Percentiles rank a stretch among this genome's conserved stretches.
Conservation (phyloP, 2,113 vertebrate species). For the Caloenas nicobarica region DNA sequence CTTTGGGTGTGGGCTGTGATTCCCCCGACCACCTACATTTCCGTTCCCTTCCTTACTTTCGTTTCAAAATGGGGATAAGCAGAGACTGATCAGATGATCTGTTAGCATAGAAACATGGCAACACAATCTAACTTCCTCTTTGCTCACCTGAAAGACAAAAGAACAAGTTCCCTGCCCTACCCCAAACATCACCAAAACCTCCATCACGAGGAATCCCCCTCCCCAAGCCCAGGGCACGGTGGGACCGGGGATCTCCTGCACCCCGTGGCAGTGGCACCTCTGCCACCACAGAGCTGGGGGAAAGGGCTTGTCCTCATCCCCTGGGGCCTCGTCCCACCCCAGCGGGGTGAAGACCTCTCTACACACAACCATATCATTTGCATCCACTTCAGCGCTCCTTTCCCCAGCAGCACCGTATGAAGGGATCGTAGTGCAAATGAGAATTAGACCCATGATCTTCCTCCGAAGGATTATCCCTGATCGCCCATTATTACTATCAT, state of each 20-base stretch:
- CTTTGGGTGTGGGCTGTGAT: neutral
- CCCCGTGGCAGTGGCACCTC: neutral
- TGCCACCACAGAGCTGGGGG: neutral
- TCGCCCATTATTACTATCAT: constrained; percentile 29
- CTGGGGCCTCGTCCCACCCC: neutral
- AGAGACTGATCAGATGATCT: fast-evolving
- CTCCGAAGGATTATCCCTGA: constrained; percentile 2
- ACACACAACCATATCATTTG: neutral
- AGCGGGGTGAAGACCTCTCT: neutral
- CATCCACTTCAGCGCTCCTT: neutral
- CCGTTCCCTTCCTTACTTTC: neutral
- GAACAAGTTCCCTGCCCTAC: neutral
- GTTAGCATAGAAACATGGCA: no score
- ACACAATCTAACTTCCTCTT: neutral
- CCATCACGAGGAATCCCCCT: neutral
- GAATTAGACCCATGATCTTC: constrained; percentile 18
- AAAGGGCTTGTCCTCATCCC: fast-evolving
- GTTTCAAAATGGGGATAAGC: fast-evolving
- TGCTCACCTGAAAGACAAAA: neutral
- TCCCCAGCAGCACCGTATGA: neutral
- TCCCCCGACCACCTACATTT: neutral
- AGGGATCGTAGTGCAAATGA: constrained; percentile 11
- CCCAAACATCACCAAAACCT: neutral
- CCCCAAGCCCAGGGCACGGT: fast-evolving
- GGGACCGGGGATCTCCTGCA: fast-evolving